Percentiles rank a stretch among this genome's conserved stretches.
Conservation (phyloP, 2,797 vertebrate genomes). For the Phrynocephalus guinanensis region DNA sequence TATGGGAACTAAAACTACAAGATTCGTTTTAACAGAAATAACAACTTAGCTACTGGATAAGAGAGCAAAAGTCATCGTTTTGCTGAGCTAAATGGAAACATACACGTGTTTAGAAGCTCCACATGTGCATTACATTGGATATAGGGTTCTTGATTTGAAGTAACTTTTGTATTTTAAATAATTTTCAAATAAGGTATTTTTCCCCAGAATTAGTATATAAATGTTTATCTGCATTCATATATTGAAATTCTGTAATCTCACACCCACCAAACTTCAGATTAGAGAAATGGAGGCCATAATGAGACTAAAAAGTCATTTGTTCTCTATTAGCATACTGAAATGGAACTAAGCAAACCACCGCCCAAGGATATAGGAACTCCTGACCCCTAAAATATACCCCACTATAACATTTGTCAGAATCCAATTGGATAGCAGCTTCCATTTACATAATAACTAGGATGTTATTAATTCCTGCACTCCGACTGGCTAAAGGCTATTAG, state of each 20-base stretch:
- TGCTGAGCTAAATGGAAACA: not conserved
- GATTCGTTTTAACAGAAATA: not conserved
- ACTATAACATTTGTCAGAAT: conserved; percentile 11
- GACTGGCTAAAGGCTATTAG: conserved; percentile 11
- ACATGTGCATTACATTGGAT: not conserved
- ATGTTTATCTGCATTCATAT: not conserved
- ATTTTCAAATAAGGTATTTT: not conserved
- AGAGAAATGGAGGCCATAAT: not conserved
- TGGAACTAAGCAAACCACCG: not conserved
- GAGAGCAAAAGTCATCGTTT: not conserved
- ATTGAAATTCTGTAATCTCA: not conserved
- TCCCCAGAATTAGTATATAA: not conserved
- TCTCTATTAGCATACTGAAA: not conserved
- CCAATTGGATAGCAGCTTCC: conserved; percentile 5
- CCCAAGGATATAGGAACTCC: not conserved
- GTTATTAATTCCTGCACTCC: conserved; percentile 5
- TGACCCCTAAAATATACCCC: not conserved
- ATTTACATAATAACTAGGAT: conserved; percentile 5
- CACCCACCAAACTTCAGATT: not conserved
- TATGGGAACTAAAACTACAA: not conserved
- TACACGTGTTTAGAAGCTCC: not conserved
- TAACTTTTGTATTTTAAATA: not conserved
- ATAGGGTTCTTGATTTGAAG: not conserved
- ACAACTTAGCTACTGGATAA: not conserved
- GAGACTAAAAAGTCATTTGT: not conserved